These are phyloP conservation scores for Acinonyx jubatus DNA, from an alignment of 2,113 vertebrate species.

Conservation along the genomic window DNA sequence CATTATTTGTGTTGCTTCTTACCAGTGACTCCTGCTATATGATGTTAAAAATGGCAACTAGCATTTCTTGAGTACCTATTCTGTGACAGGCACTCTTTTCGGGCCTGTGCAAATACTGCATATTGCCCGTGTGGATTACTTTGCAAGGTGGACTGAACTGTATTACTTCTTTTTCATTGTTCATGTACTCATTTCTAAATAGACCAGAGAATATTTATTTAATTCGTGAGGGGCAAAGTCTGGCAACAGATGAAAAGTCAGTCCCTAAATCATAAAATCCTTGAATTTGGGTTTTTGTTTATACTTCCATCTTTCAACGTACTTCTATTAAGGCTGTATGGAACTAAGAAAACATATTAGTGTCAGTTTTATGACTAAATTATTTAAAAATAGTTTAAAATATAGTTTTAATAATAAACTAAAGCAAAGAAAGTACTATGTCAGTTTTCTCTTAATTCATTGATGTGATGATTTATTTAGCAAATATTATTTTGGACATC, in stretches of 20 bases:
- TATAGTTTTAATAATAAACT: neutral
- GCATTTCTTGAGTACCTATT: neutral
- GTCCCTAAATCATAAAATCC: neutral
- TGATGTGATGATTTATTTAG: neutral
- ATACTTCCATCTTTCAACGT: neutral
- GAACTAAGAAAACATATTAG: neutral
- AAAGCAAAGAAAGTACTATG: neutral
- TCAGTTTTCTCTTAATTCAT: neutral
- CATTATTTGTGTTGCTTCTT: neutral
- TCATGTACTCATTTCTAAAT: neutral
- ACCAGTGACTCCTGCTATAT: neutral
- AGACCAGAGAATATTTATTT: neutral
- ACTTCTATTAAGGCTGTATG: neutral
- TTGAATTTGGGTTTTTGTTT: slow-evolving; percentile 24
- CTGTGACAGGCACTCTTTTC: neutral
- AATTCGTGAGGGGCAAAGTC: neutral
- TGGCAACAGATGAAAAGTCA: neutral
- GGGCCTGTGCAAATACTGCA: neutral
- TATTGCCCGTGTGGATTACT: neutral
- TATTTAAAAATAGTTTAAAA: slow-evolving; percentile 14
- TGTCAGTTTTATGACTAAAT: neutral
- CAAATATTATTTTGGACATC: neutral
- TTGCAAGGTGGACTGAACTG: neutral
- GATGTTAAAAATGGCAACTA: neutral
- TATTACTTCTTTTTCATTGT: neutral